Evolutionary conservation across 2,113 vertebrate genomes (phyloP), one percentile per base, ranked within the genome.

Genomic region (Sapayoa aenigma): DNA sequence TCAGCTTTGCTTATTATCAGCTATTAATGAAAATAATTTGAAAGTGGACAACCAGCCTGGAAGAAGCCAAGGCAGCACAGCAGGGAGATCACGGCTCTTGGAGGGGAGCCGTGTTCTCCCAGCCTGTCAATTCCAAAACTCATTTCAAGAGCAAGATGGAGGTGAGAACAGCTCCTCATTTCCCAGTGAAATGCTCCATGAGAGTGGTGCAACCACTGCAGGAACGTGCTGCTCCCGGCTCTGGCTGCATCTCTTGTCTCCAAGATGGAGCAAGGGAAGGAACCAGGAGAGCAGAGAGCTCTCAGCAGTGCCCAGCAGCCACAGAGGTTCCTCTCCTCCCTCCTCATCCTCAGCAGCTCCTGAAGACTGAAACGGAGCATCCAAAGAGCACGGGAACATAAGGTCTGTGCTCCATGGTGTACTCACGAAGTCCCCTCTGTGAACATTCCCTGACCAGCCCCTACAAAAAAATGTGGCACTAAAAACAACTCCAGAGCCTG

Each of bases 191-290:
- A 41, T 2, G 1, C 33, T n/a, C 21, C 1, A 0, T 0, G 47
- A 6, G 1, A 2, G 18, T 67, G 31, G 52, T 0, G 9, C 42
- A 16, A 6, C 9, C 5, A 3, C 0, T 1, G 62, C 62, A 50
- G 63, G 91, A 13, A 56, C 21, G 46, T 47, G 46, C 46, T 15
- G 12, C 63, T n/a, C n/a, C n/a, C n/a, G n/a, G n/a, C n/a, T 10
- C 46, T 23, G 9, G 24, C 60, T 31, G 53, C 4, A n/a, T 53
- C 63, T 41, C 60, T 23, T n/a, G 33, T 37, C n/a, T 25, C n/a
- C 23, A 11, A 74, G 69, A 63, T 37, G 25, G 37, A 42, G 12
- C 67, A 78, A 86, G 79, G 78, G 73, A 69, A 47, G 55, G 52
- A 81, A 25, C 14, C 39, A 52, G 84, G 65, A 28, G 25, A 59